phyloP scores from a whole-genome alignment of 2,888 invertebrate species.

The Abrostola tripartita region DNA sequence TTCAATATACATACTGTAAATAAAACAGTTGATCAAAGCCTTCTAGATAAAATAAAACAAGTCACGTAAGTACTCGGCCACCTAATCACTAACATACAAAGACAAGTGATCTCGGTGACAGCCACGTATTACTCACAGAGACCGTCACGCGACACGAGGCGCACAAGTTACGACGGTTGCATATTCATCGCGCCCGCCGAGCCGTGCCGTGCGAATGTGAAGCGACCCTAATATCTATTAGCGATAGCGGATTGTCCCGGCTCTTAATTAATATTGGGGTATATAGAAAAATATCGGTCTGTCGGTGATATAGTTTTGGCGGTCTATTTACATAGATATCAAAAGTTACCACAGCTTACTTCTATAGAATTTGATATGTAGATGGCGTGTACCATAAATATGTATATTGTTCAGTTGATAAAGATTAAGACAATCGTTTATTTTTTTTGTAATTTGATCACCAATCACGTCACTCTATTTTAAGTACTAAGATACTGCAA shows the following conservation, averaged over 20 bases:
- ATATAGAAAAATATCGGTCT: conserved; percentile 12
- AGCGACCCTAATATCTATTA: conserved; percentile 45
- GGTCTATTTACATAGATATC: not conserved
- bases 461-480: no score
- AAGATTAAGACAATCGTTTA: no score
- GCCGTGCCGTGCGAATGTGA: conserved; percentile 31
- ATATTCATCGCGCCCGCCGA: conserved; percentile 45
- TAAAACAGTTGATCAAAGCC: not conserved
- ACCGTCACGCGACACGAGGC: conserved; percentile 15
- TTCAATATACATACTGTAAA: no score
- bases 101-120: conserved; percentile 16
- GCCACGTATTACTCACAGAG: conserved; percentile 28
- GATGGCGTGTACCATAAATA: no score
- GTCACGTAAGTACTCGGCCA: conserved; percentile 14
- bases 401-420: no score
- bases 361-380: no score
- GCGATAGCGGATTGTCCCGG: conserved; percentile 33
- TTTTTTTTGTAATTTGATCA: no score
- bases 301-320: not conserved
- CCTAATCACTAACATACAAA: conserved; percentile 17
- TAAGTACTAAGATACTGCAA: no score
- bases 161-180: conserved; percentile 39
- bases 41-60: not conserved
- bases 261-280: conserved; percentile 43
- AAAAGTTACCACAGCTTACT: no score